These are phyloP conservation scores for Digitonthophagus gazella DNA, from an alignment of 2,888 invertebrate genomes.

Conservation along the genomic window DNA sequence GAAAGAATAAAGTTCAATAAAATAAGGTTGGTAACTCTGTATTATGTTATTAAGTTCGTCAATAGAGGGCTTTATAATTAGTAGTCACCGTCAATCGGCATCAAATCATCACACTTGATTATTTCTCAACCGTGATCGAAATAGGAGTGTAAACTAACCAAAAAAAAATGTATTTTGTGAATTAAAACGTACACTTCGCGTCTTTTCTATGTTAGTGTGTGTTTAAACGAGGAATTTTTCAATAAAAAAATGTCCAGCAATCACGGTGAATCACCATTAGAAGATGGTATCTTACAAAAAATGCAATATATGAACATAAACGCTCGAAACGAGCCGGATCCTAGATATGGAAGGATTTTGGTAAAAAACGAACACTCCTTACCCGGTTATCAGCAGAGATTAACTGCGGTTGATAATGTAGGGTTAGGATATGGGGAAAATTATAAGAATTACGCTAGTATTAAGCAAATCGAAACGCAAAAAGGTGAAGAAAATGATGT, in stretches of 20 bases:
- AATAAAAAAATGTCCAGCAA: conserved; percentile 22
- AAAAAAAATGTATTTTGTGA: too few relatives aligned
- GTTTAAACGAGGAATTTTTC: too few relatives aligned
- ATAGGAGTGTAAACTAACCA: too few relatives aligned
- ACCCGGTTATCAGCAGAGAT: conserved; percentile 52
- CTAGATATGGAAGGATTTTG: conserved; percentile 48
- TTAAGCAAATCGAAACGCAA: conserved; percentile 66
- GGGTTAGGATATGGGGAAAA: conserved; percentile 57
- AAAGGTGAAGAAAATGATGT: conserved; percentile 48
- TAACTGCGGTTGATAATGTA: conserved; percentile 41
- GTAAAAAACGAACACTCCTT: conserved; percentile 44
- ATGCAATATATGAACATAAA: conserved; percentile 45
- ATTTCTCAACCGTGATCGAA: too few relatives aligned
- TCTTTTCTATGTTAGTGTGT: too few relatives aligned
- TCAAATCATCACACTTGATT: too few relatives aligned
- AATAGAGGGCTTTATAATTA: too few relatives aligned
- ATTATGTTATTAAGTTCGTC: too few relatives aligned
- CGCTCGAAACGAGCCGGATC: conserved; percentile 39
- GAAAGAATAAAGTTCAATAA: too few relatives aligned
- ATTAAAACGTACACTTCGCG: too few relatives aligned
- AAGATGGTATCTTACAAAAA: conserved; percentile 44
- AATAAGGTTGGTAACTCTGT: too few relatives aligned
- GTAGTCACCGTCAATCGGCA: too few relatives aligned
- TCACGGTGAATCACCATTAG: conserved; percentile 35
- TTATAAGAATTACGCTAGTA: conserved; percentile 75